Evolutionary conservation across 2,113 vertebrate species (phyloP), one percentile per base, ranked within the genome.

Genomic region (Hippocampus zosterae): DNA sequence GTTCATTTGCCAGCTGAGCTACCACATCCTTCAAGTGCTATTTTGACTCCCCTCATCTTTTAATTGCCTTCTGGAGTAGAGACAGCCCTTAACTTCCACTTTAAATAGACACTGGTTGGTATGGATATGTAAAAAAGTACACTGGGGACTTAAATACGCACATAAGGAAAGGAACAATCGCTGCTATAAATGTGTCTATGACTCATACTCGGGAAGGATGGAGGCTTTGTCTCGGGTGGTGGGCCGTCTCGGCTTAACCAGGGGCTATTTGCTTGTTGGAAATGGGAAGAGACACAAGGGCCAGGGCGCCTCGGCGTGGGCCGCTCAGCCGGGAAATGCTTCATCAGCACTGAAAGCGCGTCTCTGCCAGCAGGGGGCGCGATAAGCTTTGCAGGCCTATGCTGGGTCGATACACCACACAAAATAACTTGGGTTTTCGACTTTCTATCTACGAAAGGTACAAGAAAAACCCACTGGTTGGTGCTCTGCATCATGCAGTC

Each of bases 11-110:
- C 81, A 81, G 82, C 85, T 83, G 78, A 84, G 85, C 87, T 83
- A 81, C 77, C 62, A 25, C 42, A 85, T 76, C 86, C 84, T 85
- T 85, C 82, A 85, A 88, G 88, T 89, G 85, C 83, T 82, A 86
- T 91, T 88, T 84, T 87, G 86, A 87, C 86, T 82, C 82, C 81
- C 33, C 75, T 72, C 71, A 68, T 84, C 81, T 87, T 89, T 91
- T 88, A 89, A 89, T 88, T 88, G 87, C 89, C 88, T 84, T 85
- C 87, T 85, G 76, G 76, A 88, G 82, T 52, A 62, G 64, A 79
- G 50, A 21, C 67, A 68, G 76, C 61, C 70, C 56, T 65, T 53
- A 40, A 60, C 65, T 40, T 85, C 67, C 57, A 75, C 75, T 69
- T 71, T 71, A 69, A 75, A 75, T 52, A 46, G 48, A 74, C 42